phyloP scores from a whole-genome alignment of 1,140 invertebrate species.

The Medauroidea extradentata region DNA sequence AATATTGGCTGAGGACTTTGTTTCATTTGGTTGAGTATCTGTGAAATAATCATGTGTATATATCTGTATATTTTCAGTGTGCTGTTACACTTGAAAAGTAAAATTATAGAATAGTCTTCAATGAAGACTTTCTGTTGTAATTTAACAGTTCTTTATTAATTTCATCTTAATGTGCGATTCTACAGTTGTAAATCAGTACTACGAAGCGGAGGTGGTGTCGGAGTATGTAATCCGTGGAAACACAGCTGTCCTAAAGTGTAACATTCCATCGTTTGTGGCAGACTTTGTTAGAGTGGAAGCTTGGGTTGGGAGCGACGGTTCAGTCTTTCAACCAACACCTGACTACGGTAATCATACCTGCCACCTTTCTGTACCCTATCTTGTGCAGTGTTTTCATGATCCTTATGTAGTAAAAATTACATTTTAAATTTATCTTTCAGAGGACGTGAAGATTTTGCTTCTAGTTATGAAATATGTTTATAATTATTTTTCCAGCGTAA shows the following conservation, averaged over 20 bases:
- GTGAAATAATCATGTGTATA: too few relatives aligned
- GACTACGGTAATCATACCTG: conserved; percentile 51
- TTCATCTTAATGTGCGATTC: conserved; percentile 14
- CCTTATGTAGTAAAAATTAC: too few relatives aligned
- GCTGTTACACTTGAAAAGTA: not conserved
- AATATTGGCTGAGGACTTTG: too few relatives aligned
- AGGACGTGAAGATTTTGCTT: too few relatives aligned
- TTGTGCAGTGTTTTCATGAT: too few relatives aligned
- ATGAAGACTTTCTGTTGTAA: not conserved
- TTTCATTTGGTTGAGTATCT: too few relatives aligned
- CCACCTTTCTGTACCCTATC: too few relatives aligned
- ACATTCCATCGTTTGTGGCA: conserved; percentile 85
- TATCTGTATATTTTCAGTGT: too few relatives aligned
- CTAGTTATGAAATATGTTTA: too few relatives aligned
- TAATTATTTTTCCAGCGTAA: too few relatives aligned
- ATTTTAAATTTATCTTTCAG: too few relatives aligned
- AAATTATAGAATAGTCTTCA: not conserved
- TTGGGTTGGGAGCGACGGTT: conserved; percentile 77
- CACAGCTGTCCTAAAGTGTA: conserved; percentile 87
- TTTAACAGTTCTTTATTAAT: not conserved
- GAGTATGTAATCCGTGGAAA: conserved; percentile 91
- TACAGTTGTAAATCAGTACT: conserved; percentile 85
- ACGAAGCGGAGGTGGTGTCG: conserved; percentile 87
- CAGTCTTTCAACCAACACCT: conserved; percentile 59
- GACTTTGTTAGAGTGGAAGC: conserved; percentile 87